Base-by-base conservation (phyloP, 92 coral and sea anemone species). In the Actinernus sp. region DNA sequence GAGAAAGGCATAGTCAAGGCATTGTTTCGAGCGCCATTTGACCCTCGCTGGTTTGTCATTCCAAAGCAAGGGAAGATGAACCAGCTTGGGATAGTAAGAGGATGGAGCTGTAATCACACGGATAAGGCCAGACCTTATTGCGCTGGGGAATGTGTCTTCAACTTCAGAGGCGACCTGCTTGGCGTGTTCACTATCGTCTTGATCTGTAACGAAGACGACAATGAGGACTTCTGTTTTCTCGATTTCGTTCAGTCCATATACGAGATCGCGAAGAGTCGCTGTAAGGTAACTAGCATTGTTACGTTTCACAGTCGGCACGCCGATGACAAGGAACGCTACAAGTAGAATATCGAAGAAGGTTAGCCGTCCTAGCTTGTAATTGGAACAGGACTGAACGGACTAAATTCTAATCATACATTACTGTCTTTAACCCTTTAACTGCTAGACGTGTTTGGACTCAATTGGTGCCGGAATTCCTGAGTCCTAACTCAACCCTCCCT, bases 11-110 rank as follows among this genome's bases (percentile, higher is more conserved):
- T 74, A 87, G 47, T 87, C 93, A 26, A 87, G 18, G 26, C 93
- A 74, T 36, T 87, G 93, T 36, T 87, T 87, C 12, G 88, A 74
- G 14, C 88, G 93, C 93, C 93, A 87, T 28, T 44, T 43, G 13
- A 74, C 43, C 41, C 88, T 61, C 1, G 39, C 79, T 1, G 65
- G 81, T 8, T 50, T 49, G 65, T 87, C 89, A 7, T 73, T 56
- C 88, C 85, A 87, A n/a, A 87, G 49, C 21, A 3, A 3, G 20
- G 93, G 88, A 20, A 87, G 29, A 58, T 57, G 26, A 0, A 0
- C 31, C 0, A 68, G 40, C 2, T 49, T 49, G 2, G 93, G 89
- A 61, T 87, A 87, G 32, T 36, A 53, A 8, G 65, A 48, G 10
- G 18, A 49, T 17, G 77, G 71, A 0, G 81, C 71, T 34, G 72